Evolutionary conservation across 2,888 invertebrate genomes (phyloP).

Genomic region (Drosophila phalerata): DNA sequence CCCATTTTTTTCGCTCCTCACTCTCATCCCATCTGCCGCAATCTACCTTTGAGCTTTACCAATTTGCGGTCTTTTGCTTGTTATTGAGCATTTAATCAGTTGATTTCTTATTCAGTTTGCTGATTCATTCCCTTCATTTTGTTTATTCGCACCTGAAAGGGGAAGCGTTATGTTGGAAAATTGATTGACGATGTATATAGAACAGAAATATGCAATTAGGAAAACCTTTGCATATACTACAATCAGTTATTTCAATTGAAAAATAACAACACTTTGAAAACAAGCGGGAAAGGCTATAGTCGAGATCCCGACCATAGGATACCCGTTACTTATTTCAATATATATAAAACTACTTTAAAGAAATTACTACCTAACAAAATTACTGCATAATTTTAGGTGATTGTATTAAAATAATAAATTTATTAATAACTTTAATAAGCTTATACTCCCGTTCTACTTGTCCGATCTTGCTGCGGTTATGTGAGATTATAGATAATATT

Average conservation of each 20-base stretch:
- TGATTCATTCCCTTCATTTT: slow-evolving; percentile 26
- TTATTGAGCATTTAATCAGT: slow-evolving; percentile 78
- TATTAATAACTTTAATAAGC: no score
- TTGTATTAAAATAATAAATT: no score
- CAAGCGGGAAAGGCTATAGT: no score
- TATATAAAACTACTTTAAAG: no score
- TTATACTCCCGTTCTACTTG: no score
- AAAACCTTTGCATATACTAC: slow-evolving; percentile 27
- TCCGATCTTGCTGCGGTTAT: no score
- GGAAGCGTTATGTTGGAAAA: slow-evolving; percentile 13
- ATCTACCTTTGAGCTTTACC: slow-evolving; percentile 19
- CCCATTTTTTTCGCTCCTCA: background rate
- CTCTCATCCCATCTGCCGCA: background rate
- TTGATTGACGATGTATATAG: slow-evolving; percentile 45
- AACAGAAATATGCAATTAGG: slow-evolving; percentile 62
- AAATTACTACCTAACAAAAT: no score
- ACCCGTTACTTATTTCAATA: no score
- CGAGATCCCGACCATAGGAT: no score
- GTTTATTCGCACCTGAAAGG: background rate
- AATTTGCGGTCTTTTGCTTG: slow-evolving; percentile 68
- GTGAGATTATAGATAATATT: no score
- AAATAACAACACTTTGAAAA: background rate
- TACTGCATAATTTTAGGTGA: no score
- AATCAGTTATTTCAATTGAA: slow-evolving; percentile 6
- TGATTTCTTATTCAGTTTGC: slow-evolving; percentile 72